Base-by-base conservation (phyloP, 2,113 vertebrate genomes). In the Eurypyga helias region DNA sequence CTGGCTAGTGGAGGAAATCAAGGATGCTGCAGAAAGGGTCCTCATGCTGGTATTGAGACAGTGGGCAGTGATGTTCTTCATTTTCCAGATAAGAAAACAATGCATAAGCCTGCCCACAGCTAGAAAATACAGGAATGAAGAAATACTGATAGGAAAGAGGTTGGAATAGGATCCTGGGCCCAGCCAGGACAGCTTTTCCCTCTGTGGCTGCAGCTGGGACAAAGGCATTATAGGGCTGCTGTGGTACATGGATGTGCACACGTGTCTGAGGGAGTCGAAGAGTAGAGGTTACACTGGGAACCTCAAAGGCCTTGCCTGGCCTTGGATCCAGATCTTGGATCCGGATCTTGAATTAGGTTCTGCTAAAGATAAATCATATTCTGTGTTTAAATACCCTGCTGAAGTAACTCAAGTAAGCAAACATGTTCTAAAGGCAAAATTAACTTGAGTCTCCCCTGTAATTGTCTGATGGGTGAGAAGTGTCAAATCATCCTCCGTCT, bases 11-110 rank as follows among this genome's bases (percentile, higher is more conserved):
- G 70, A 70, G 67, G 34, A 60, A 80, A 75, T 28, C 28, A 62
- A 77, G 33, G 28, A 36, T n/a, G 26, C 12, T 64, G n/a, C 20
- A 64, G 34, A 76, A 90, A 75, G 0, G 0, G 86, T 8, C 20
- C 36, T 69, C 0, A 0, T 88, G n/a, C 5, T 1, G 0, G 9
- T 54, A n/a, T 54, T 80, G 31, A 3, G 2, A 36, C 17, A 77
- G 7, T n/a, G 25, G 14, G 14, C n/a, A 67, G 33, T 20, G 19
- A 76, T 11, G 7, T 28, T 90, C 12, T 76, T 24, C 3, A 9
- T 83, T 85, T 57, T 81, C 26, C 33, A 34, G 9, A 7, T 65
- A 48, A 36, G 48, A 62, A 93, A 82, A 51, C 19, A 60, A 31
- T 2, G 13, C 13, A n/a, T 13, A 66, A 0, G 2, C 19, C 36